Conservation (phyloP, 2,888 invertebrate genomes). For the Eucera pruinosa region DNA sequence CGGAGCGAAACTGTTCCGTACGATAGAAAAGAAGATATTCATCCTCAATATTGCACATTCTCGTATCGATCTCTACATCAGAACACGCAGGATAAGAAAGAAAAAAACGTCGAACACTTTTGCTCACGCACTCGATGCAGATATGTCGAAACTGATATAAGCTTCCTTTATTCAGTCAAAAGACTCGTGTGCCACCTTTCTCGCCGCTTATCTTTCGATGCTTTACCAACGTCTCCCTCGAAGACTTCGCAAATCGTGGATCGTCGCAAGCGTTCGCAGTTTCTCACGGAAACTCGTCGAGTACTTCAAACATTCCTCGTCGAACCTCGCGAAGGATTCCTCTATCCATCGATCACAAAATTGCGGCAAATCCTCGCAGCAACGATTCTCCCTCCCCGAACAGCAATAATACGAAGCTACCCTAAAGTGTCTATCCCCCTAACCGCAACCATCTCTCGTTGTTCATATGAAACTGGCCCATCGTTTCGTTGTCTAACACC, state of each 20-base stretch:
- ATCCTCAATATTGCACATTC: slow-evolving; percentile 62
- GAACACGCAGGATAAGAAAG: slow-evolving; percentile 23
- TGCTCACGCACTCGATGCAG: slow-evolving; percentile 67
- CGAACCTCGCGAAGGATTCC: too few relatives aligned
- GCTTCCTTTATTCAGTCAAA: slow-evolving; percentile 51
- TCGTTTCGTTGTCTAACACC: slow-evolving; percentile 53
- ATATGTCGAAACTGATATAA: slow-evolving; percentile 81
- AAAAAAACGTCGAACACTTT: slow-evolving; percentile 48
- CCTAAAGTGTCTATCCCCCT: slow-evolving; percentile 14
- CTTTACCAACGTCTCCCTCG: too few relatives aligned
- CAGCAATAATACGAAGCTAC: slow-evolving; percentile 25
- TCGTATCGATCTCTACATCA: slow-evolving; percentile 25
- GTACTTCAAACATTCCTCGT: too few relatives aligned
- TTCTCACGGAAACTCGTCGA: background rate
- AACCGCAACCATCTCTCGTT: too few relatives aligned
- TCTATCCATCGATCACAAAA: background rate
- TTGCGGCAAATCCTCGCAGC: background rate
- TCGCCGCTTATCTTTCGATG: too few relatives aligned
- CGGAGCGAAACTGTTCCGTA: background rate
- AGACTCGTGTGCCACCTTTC: background rate
- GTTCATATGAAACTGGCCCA: slow-evolving; percentile 27
- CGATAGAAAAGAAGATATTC: background rate
- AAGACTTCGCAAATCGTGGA: slow-evolving; percentile 5
- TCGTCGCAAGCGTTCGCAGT: background rate
- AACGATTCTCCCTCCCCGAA: background rate